Evolutionary conservation across 2,888 invertebrate genomes (phyloP).

Genomic region (Polia nebulosa): DNA sequence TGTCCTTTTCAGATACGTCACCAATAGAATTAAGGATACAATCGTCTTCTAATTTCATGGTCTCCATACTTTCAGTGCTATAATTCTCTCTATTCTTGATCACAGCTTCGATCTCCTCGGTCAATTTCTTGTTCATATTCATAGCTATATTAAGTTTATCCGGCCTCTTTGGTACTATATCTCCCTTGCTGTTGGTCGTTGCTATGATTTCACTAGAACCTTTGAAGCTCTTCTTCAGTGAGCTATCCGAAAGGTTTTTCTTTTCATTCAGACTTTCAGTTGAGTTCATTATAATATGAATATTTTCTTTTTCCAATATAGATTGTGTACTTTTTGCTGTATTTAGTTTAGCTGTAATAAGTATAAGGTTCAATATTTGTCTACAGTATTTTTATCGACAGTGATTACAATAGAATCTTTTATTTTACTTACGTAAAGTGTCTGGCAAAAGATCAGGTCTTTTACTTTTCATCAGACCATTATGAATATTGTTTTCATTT

Average conservation of each 20-base stretch:
- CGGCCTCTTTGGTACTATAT: slow-evolving; percentile 87
- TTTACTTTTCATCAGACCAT: slow-evolving; percentile 90
- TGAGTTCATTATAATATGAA: slow-evolving; percentile 81
- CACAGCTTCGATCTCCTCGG: slow-evolving; percentile 87
- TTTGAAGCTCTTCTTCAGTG: slow-evolving; percentile 84
- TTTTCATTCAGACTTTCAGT: slow-evolving; percentile 85
- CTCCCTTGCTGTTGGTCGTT: slow-evolving; percentile 89
- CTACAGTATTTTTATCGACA: background rate
- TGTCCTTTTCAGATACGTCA: slow-evolving; percentile 88
- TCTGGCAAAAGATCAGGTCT: slow-evolving; percentile 92
- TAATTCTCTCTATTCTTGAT: slow-evolving; percentile 84
- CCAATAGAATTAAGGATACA: slow-evolving; percentile 75
- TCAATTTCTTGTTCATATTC: slow-evolving; percentile 89
- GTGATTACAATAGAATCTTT: background rate
- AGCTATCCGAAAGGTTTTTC: slow-evolving; percentile 82
- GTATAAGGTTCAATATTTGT: background rate
- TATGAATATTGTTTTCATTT: slow-evolving; percentile 84
- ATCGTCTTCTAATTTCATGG: slow-evolving; percentile 87
- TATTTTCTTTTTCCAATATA: slow-evolving; percentile 87
- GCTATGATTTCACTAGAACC: slow-evolving; percentile 87
- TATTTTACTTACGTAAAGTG: slow-evolving; percentile 86
- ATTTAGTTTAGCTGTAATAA: slow-evolving; percentile 84
- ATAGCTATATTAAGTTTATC: slow-evolving; percentile 87
- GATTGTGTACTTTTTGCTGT: slow-evolving; percentile 88
- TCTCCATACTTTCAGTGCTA: slow-evolving; percentile 88